A percentile compares a stretch with the other conserved stretches of the same genome.
Evolutionary conservation across 2,113 vertebrate species (phyloP).

Genomic region (Scartelaos histophorus): DNA sequence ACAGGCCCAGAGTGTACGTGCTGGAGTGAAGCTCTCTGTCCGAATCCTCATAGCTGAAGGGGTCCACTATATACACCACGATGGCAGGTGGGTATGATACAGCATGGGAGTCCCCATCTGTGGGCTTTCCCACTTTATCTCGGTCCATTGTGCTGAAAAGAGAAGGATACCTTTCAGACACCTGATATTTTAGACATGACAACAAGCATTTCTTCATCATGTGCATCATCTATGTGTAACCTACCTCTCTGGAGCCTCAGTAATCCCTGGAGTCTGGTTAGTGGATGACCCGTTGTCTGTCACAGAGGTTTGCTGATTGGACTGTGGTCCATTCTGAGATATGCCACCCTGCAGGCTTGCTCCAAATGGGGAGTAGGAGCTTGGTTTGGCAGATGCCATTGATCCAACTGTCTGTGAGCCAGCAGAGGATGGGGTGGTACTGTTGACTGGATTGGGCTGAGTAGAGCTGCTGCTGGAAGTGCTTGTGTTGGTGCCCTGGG

Average conservation of each 20-base stretch:
- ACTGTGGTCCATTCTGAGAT: constrained; percentile 77
- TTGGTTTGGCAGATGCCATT: constrained; percentile 82
- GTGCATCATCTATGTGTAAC: neutral
- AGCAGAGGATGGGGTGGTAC: constrained; percentile 80
- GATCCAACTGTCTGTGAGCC: constrained; percentile 78
- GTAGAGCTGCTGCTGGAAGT: constrained; percentile 77
- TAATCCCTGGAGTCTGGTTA: constrained; percentile 76
- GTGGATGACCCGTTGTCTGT: constrained; percentile 76
- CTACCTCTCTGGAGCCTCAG: constrained; percentile 91
- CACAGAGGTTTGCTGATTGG: constrained; percentile 63
- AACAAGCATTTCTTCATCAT: too few species aligned
- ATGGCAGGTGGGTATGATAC: constrained; percentile 93
- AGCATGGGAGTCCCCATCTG: constrained; percentile 94
- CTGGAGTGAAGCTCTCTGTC: constrained; percentile 84
- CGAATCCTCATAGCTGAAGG: constrained; percentile 91
- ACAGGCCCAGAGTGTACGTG: constrained; percentile 89
- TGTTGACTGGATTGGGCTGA: constrained; percentile 76
- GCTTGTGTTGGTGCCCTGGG: constrained; percentile 79
- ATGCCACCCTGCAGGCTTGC: constrained; percentile 73
- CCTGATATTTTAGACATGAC: neutral
- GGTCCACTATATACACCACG: constrained; percentile 95
- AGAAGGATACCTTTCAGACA: constrained; percentile 18
- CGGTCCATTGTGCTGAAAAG: constrained; percentile 91
- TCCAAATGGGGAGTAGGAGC: constrained; percentile 85
- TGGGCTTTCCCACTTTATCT: constrained; percentile 96